These are phyloP conservation scores for Magallana gigas DNA, from an alignment of 1,140 invertebrate genomes.

Conservation along the genomic window DNA sequence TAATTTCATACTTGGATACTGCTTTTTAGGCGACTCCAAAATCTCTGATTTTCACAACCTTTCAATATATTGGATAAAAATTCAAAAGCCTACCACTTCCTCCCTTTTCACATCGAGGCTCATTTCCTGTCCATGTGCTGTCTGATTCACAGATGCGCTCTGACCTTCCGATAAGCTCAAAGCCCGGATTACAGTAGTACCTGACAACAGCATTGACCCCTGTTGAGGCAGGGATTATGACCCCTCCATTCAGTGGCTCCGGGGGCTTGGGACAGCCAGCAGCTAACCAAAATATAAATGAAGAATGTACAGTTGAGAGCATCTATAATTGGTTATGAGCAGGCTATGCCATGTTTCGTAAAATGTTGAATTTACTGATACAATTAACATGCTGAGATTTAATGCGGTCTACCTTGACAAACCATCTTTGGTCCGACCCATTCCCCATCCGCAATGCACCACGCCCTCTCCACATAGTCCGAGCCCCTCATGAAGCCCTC, in stretches of 20 bases:
- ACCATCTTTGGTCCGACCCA: conserved; percentile 97
- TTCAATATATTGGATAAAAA: too few species aligned
- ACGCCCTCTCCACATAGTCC: conserved; percentile 83
- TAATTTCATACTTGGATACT: too few species aligned
- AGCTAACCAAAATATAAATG: conserved; percentile 44
- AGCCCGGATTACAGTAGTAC: conserved; percentile 64
- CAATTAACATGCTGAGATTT: too few species aligned
- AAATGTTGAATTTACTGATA: too few species aligned
- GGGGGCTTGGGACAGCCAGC: conserved; percentile 63
- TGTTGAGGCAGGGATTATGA: conserved; percentile 53
- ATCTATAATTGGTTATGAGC: too few species aligned
- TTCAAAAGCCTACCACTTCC: conserved; percentile 20
- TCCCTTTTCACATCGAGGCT: conserved; percentile 71
- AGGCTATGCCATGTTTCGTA: too few species aligned
- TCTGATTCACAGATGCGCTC: conserved; percentile 62
- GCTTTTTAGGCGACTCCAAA: too few species aligned
- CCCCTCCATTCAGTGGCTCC: conserved; percentile 57
- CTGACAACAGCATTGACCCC: conserved; percentile 54
- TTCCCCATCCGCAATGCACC: conserved; percentile 91
- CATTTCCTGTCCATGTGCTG: conserved; percentile 65
- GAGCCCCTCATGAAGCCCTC: conserved; percentile 58
- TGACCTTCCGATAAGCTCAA: conserved; percentile 60
- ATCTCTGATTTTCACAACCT: too few species aligned
- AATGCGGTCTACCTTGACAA: conserved; percentile 87
- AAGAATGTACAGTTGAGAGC: not conserved